Evolutionary conservation across 1,140 invertebrate species (phyloP).

Genomic region (Lepeophtheirus salmonis): DNA sequence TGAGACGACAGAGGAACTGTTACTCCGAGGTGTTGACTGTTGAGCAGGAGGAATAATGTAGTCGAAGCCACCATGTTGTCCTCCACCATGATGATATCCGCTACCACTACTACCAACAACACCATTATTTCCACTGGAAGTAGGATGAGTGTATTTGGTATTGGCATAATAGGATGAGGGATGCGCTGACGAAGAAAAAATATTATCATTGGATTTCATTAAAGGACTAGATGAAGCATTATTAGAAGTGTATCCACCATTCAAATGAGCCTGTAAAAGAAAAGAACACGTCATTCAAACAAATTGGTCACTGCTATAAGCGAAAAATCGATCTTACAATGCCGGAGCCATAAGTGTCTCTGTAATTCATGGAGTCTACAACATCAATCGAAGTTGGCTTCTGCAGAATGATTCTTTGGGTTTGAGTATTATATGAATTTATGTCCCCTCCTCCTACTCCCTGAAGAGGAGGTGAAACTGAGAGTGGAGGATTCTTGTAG

Average conservation of each 20-base stretch:
- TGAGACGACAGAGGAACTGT: background rate
- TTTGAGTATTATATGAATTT: background rate
- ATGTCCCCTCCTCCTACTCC: too few relatives aligned
- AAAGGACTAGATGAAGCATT: background rate
- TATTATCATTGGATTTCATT: background rate
- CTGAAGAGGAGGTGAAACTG: background rate
- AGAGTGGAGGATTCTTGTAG: constrained; percentile 1
- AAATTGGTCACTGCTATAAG: too few relatives aligned
- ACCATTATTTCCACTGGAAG: too few relatives aligned
- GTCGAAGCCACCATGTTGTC: background rate
- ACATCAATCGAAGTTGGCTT: background rate
- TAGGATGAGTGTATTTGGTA: background rate
- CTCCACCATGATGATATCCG: too few relatives aligned
- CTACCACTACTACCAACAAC: too few relatives aligned
- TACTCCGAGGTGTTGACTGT: background rate
- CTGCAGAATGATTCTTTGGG: background rate
- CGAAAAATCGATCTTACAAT: too few relatives aligned
- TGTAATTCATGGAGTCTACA: background rate
- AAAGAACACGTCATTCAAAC: too few relatives aligned
- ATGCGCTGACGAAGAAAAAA: background rate
- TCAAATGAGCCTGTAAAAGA: background rate
- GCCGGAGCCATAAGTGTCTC: background rate
- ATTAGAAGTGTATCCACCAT: background rate
- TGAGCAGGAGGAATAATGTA: background rate
- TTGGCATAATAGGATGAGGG: background rate